A percentile compares a stretch with the other conserved stretches of the same genome.
Conservation (phyloP, 2,888 invertebrate genomes). For the Coremacera marginata region DNA sequence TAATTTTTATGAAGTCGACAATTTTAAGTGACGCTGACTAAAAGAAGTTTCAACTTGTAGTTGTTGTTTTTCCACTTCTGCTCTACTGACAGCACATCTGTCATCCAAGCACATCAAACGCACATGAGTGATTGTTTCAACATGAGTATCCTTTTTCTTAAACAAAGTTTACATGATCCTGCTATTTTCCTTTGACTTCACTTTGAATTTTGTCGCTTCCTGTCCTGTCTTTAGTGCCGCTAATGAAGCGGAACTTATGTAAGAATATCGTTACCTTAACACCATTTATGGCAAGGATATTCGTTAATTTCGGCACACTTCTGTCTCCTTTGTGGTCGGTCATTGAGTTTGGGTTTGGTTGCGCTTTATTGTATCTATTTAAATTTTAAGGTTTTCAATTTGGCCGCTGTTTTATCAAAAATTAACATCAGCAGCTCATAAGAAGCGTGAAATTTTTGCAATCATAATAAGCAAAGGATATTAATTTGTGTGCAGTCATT, state of each 20-base stretch:
- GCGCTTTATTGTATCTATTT: background rate
- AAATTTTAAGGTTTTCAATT: background rate
- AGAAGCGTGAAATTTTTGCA: conserved; percentile 32
- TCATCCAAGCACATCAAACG: background rate
- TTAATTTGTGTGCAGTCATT: background rate
- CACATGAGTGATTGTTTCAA: conserved; percentile 23
- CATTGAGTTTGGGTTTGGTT: background rate
- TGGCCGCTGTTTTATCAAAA: background rate
- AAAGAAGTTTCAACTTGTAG: background rate
- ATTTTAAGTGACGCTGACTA: background rate
- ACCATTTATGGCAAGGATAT: conserved; percentile 5
- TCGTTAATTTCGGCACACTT: background rate
- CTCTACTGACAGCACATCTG: conserved; percentile 23
- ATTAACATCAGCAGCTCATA: background rate
- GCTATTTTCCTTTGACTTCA: background rate
- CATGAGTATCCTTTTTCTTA: conserved; percentile 5
- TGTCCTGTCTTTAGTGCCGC: background rate
- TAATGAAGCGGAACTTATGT: conserved; percentile 35
- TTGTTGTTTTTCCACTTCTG: background rate
- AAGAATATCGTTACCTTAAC: conserved; percentile 15
- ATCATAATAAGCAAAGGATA: conserved; percentile 17
- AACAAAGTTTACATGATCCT: background rate
- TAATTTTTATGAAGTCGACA: background rate
- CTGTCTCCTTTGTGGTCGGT: background rate
- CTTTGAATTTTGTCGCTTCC: background rate